Evolutionary conservation across 2,888 invertebrate species (phyloP).

Genomic region (Melanotus villosus): DNA sequence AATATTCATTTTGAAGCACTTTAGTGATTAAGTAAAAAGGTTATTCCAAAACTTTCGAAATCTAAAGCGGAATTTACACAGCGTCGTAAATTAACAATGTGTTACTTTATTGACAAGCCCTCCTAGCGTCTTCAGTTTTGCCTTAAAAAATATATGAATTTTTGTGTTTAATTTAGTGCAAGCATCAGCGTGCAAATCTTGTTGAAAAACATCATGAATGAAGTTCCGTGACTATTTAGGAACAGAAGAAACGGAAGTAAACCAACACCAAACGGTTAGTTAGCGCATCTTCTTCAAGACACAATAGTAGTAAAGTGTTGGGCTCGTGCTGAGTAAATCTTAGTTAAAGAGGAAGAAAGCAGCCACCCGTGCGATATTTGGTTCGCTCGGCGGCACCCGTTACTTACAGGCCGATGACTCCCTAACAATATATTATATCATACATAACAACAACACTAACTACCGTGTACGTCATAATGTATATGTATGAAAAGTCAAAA

Average conservation of each 20-base stretch:
- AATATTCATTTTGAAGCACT: no score
- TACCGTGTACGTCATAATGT: slow-evolving; percentile 35
- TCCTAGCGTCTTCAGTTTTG: no score
- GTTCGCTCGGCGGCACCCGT: slow-evolving; percentile 65
- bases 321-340: slow-evolving; percentile 63
- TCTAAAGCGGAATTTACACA: no score
- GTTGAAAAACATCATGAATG: background rate
- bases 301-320: slow-evolving; percentile 48
- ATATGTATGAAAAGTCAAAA: slow-evolving; percentile 22
- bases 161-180: no score
- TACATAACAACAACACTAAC: slow-evolving; percentile 53
- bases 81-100: no score
- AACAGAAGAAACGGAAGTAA: background rate
- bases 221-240: background rate
- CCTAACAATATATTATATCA: slow-evolving; percentile 63
- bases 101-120: no score
- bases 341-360: slow-evolving; percentile 59
- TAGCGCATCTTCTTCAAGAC: slow-evolving; percentile 33
- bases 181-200: background rate
- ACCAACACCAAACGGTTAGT: background rate
- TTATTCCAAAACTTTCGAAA: no score
- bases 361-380: slow-evolving; percentile 67
- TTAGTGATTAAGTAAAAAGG: no score
- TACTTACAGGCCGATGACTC: slow-evolving; percentile 66
- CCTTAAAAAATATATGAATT: no score